Conservation (phyloP, 2,888 invertebrate species). For the Cerastis leucographa region DNA sequence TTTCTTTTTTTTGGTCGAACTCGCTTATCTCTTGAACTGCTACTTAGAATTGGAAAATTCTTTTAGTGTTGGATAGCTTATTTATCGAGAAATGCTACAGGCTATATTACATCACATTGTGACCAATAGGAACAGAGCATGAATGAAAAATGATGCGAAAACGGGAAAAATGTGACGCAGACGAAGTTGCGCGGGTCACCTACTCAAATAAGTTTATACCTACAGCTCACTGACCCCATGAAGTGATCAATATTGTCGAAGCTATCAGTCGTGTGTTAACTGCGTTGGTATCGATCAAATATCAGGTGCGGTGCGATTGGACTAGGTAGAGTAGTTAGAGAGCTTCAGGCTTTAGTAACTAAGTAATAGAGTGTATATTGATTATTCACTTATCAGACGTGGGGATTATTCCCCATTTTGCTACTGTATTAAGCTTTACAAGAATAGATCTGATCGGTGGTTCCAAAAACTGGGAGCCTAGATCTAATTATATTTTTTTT, state of each 20-base stretch:
- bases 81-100: too few relatives aligned
- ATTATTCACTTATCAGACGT: background rate
- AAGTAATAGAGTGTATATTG: background rate
- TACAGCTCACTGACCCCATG: constrained; percentile 14
- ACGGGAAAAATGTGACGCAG: too few relatives aligned
- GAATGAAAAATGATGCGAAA: too few relatives aligned
- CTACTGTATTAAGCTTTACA: background rate
- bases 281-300: constrained; percentile 24
- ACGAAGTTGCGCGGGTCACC: too few relatives aligned
- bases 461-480: background rate
- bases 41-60: too few relatives aligned
- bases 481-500: background rate
- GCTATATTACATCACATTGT: too few relatives aligned
- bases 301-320: constrained; percentile 11
- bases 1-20: too few relatives aligned
- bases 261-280: background rate
- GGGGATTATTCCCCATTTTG: background rate
- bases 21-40: too few relatives aligned
- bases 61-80: too few relatives aligned
- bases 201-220: too few relatives aligned
- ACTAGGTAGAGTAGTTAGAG: background rate
- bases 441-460: background rate
- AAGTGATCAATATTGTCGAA: constrained; percentile 26
- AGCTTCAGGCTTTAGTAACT: background rate
- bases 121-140: too few relatives aligned